Evolutionary conservation across 1,140 invertebrate genomes (phyloP).

Genomic region (Stegodyphus mimosarum): DNA sequence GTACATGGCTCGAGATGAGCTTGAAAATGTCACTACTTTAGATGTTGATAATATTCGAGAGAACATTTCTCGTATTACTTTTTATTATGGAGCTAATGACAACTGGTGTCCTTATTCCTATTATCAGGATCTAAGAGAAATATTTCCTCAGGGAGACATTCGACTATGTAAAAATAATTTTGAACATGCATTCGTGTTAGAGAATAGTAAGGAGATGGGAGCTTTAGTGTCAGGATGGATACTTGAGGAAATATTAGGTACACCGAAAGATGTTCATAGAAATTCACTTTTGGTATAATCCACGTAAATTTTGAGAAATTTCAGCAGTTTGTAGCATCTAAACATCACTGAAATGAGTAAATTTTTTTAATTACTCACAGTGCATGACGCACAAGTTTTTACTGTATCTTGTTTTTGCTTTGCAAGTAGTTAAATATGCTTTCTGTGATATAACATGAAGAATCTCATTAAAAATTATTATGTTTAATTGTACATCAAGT

Average conservation of each 20-base stretch:
- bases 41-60: conserved; percentile 67
- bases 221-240: conserved; percentile 73
- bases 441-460: background rate
- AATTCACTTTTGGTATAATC: conserved; percentile 58
- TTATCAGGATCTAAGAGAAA: conserved; percentile 74
- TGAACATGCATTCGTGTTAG: conserved; percentile 82
- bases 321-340: too few relatives aligned
- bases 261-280: conserved; percentile 55
- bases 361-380: too few relatives aligned
- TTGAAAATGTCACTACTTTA: conserved; percentile 67
- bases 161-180: conserved; percentile 75
- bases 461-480: background rate
- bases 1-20: conserved; percentile 69
- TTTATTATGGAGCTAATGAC: conserved; percentile 82
- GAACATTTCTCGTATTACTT: conserved; percentile 72
- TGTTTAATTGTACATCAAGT: background rate
- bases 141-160: conserved; percentile 75
- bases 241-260: conserved; percentile 54
- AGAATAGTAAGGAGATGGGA: conserved; percentile 74
- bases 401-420: too few relatives aligned
- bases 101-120: conserved; percentile 80
- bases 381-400: too few relatives aligned
- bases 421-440: too few relatives aligned
- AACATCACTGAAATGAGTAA: too few relatives aligned
- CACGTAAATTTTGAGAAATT: background rate